Percentiles rank a stretch among this genome's conserved stretches.
These are phyloP conservation scores for Drosophila demipolita DNA, from an alignment of 2,888 invertebrate species.

Conservation along the genomic window DNA sequence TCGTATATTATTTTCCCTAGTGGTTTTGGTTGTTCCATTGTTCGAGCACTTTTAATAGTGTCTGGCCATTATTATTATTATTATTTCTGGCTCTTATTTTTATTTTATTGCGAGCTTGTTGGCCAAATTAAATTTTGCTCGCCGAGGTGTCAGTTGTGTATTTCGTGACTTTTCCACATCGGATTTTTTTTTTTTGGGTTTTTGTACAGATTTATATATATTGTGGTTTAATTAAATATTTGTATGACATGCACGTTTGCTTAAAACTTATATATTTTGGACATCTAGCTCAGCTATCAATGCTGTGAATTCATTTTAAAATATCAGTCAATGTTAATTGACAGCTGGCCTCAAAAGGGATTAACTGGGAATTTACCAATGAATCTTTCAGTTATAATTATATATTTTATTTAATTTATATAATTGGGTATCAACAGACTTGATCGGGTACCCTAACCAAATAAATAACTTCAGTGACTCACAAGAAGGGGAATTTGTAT, in stretches of 20 bases:
- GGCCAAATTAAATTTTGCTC: constrained; percentile 18
- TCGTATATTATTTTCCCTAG: background rate
- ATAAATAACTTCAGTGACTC: background rate
- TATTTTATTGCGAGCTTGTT: constrained; percentile 12
- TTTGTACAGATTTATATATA: background rate
- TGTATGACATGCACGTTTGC: constrained; percentile 55
- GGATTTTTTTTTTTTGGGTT: constrained; percentile 1
- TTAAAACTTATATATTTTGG: constrained; percentile 24
- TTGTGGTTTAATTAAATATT: constrained; percentile 41
- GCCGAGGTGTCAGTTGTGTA: constrained; percentile 33
- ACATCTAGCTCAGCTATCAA: constrained; percentile 19
- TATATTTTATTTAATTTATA: too few relatives aligned
- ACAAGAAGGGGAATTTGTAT: constrained; percentile 4
- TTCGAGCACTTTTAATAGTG: constrained; percentile 17
- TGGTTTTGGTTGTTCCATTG: constrained; percentile 16
- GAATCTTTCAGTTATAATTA: constrained; percentile 22
- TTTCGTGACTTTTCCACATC: constrained; percentile 52
- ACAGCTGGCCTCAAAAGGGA: constrained; percentile 29
- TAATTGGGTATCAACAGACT: too few relatives aligned
- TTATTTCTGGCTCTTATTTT: constrained; percentile 30
- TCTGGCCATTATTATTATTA: constrained; percentile 35
- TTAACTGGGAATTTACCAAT: constrained; percentile 16
- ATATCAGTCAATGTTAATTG: constrained; percentile 31
- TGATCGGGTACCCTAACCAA: background rate
- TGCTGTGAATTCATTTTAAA: constrained; percentile 28